These are phyloP conservation scores for Mythimna impura DNA, from an alignment of 2,888 invertebrate genomes.

Conservation along the genomic window DNA sequence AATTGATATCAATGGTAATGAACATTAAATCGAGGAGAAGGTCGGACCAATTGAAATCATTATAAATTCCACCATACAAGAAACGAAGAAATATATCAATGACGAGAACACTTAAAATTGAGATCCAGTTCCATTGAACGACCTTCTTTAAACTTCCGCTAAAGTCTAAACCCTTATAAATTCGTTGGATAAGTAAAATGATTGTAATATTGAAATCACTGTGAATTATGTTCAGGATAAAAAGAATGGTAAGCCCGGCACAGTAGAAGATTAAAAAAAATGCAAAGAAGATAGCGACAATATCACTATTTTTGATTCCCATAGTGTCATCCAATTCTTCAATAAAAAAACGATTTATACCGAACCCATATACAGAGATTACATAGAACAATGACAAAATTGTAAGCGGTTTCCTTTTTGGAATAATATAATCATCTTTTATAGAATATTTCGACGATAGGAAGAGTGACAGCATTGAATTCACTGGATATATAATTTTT, in stretches of 20 bases:
- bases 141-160: background rate
- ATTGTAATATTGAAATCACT: constrained; percentile 31
- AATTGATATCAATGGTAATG: constrained; percentile 35
- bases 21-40: constrained; percentile 14
- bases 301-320: background rate
- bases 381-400: constrained; percentile 7
- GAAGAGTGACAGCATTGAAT: constrained; percentile 41
- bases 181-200: constrained; percentile 32
- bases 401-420: constrained; percentile 17
- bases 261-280: constrained; percentile 14
- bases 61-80: constrained; percentile 3
- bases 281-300: background rate
- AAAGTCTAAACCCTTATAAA: constrained; percentile 26
- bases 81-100: constrained; percentile 11
- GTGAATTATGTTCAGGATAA: constrained; percentile 20
- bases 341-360: constrained; percentile 15
- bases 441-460: constrained; percentile 48
- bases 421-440: constrained; percentile 45
- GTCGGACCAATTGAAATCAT: constrained; percentile 16
- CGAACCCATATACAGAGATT: background rate
- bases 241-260: constrained; percentile 27
- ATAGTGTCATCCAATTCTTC: constrained; percentile 1
- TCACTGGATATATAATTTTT: constrained; percentile 44
- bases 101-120: constrained; percentile 7
- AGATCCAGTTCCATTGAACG: constrained; percentile 30